Base-by-base conservation (phyloP, 1,140 invertebrate genomes). In the Orchesella cincta region DNA sequence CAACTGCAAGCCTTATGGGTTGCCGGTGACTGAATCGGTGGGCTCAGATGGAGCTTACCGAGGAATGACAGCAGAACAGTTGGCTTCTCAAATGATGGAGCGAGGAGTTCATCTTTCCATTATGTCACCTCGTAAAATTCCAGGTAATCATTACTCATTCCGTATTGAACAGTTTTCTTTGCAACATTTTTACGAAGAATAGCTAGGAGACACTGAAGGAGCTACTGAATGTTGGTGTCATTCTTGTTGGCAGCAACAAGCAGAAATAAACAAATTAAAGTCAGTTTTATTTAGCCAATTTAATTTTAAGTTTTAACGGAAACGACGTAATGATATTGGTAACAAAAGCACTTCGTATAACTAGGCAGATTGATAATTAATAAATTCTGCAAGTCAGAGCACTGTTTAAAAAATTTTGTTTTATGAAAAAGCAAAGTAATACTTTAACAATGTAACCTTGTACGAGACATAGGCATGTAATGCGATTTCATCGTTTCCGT, bases 1-100 rank as follows among this genome's bases (percentile, higher is more conserved):
- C 84, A 97, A 96, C 85, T 97, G 95, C n/a, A 92, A 94, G 8
- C 95, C 95, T 0, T 98, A 97, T 85, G 89, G 91, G 71, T 89
- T 94, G 77, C 92, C 92, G 29, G 93, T 94, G 29, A 90, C 90
- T 84, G 95, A 97, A 85, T 91, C 90, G 29, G 89, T 89, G 28
- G 81, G 81, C 1, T 8, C 64, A 0, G 76, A 81, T 78, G 82
- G 82, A 82, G 86, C 88, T 33, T 95, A 92, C 86, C 85, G 88
- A 77, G 91, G 93, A 54, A 89, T 92, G 82, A 90, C 88, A 46
- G 88, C 90, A 67, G 94, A 95, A 73, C 92, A 94, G 83, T 83
- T 95, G 33, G 92, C 92, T 8, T 83, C 85, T 1, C 83, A 92
- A 73, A 90, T 95, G 84, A 88, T 89, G 83, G 91, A 94, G 85